phyloP scores from a whole-genome alignment of 2,888 invertebrate species.

The Labia minor region DNA sequence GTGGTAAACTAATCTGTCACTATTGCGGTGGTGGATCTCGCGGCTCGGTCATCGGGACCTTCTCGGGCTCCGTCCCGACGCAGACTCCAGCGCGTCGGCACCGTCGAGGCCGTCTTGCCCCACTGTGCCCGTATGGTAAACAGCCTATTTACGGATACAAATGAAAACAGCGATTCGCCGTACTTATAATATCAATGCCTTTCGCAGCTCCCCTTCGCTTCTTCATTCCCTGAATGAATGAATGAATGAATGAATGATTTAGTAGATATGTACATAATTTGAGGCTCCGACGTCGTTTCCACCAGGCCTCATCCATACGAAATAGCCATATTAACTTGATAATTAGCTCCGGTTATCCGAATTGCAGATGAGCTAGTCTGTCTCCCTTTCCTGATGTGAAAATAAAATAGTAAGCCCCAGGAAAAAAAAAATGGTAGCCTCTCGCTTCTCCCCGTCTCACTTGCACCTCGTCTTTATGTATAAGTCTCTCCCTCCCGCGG shows the following conservation, averaged over 20 bases:
- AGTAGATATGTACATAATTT: slow-evolving; percentile 20
- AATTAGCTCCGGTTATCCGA: slow-evolving; percentile 80
- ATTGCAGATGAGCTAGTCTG: slow-evolving; percentile 63
- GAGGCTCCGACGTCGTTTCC: slow-evolving; percentile 25
- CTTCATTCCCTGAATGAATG: slow-evolving; percentile 20
- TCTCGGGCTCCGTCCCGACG: not conserved
- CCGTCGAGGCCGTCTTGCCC: slow-evolving; percentile 37
- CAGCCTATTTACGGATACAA: slow-evolving; percentile 48
- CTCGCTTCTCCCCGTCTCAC: slow-evolving; percentile 17
- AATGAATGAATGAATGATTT: slow-evolving; percentile 13
- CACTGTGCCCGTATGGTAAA: slow-evolving; percentile 40
- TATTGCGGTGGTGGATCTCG: too few species aligned
- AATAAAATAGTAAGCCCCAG: slow-evolving; percentile 15
- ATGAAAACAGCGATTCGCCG: slow-evolving; percentile 61
- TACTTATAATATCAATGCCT: slow-evolving; percentile 57
- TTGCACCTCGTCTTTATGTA: slow-evolving; percentile 17
- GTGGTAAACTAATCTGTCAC: too few species aligned
- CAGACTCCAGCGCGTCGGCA: slow-evolving; percentile 34
- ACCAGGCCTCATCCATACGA: slow-evolving; percentile 44
- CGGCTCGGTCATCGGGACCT: not conserved
- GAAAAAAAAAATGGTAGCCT: slow-evolving; percentile 20
- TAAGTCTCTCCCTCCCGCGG: slow-evolving; percentile 26
- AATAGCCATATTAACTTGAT: slow-evolving; percentile 81
- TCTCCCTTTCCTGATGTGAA: slow-evolving; percentile 23
- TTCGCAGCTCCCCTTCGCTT: slow-evolving; percentile 17